Evolutionary conservation across 2,888 invertebrate genomes (phyloP).

Genomic region (Pammene fasciana): DNA sequence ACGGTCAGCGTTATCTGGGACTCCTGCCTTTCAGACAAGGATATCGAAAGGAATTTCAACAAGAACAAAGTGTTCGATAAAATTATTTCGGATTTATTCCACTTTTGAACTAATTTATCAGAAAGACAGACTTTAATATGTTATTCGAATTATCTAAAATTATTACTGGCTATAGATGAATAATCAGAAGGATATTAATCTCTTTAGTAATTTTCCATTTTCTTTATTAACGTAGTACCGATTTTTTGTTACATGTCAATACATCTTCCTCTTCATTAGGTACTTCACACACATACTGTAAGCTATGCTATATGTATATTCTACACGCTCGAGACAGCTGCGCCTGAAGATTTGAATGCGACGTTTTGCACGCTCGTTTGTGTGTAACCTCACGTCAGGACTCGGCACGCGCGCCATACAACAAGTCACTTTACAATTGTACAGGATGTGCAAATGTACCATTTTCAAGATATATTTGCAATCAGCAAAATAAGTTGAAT

Average conservation of each 20-base stretch:
- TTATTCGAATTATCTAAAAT: no score
- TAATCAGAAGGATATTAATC: no score
- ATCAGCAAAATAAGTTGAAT: no score
- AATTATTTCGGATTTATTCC: conserved; percentile 15
- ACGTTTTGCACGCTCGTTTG: conserved; percentile 22
- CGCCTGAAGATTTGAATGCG: conserved; percentile 9
- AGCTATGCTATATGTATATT: conserved; percentile 1
- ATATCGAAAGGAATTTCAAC: conserved; percentile 32
- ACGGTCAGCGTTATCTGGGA: conserved; percentile 31
- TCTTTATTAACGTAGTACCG: no score
- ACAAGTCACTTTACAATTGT: conserved; percentile 17
- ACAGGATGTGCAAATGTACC: conserved; percentile 18
- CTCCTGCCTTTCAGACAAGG: conserved; percentile 32
- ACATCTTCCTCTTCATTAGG: no score
- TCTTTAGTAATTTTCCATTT: no score
- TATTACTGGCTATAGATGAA: no score
- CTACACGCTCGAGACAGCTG: conserved; percentile 19
- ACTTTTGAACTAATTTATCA: no score
- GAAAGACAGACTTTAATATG: no score
- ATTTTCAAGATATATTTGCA: neutral
- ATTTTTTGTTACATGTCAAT: no score
- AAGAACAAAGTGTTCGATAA: conserved; percentile 37
- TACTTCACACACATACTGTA: no score
- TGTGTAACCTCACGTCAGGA: conserved; percentile 21
- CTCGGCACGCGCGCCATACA: conserved; percentile 3